Evolutionary conservation across 2,113 vertebrate species (phyloP), one percentile per base, ranked within the genome.

Genomic region (Ariopsis seemanni): DNA sequence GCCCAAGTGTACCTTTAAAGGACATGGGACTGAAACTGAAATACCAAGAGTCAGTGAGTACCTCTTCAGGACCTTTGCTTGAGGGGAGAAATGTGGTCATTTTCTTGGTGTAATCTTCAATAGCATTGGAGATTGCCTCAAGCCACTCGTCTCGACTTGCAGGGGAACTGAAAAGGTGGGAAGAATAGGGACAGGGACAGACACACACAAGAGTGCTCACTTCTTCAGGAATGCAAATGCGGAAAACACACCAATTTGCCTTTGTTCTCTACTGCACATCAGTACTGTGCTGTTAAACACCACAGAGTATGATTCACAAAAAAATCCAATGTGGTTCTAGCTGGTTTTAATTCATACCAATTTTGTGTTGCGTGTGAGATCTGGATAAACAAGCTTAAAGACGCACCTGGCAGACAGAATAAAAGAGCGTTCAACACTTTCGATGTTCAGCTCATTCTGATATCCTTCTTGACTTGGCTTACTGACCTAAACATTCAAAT

Each of bases 361-460:
- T 63, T 25, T 48, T 52, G 11, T 50, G 8, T 77, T 14, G 17
- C 42, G 53, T 62, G 9, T 62, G 30, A 25, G 22, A 60, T 60
- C 42, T 60, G 5, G 4, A 17, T 12, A 48, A 42, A 42, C 42
- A 42, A 83, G 84, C 7, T 5, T 52, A 60, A 85, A 78, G 53
- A 63, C 86, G 85, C 91, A 99, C 98, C 97, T 97, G 27, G 98
- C 97, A 85, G 98, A 99, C 88, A 99, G 95, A 93, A 99, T 99
- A 92, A 99, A 99, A 85, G 98, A 99, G 85, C 97, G 97, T 34
- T 99, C 97, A 2, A 99, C 97, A 0, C 98, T 99, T 94, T 99
- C 98, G 69, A 99, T 99, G 94, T 99, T 99, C 88, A 99, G 93
- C 90, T 99, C 98, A 86, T 99, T 99, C 94, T 99, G 97, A 93